Conservation (phyloP, 2,113 vertebrate genomes). For the Sakesphorus luctuosus region DNA sequence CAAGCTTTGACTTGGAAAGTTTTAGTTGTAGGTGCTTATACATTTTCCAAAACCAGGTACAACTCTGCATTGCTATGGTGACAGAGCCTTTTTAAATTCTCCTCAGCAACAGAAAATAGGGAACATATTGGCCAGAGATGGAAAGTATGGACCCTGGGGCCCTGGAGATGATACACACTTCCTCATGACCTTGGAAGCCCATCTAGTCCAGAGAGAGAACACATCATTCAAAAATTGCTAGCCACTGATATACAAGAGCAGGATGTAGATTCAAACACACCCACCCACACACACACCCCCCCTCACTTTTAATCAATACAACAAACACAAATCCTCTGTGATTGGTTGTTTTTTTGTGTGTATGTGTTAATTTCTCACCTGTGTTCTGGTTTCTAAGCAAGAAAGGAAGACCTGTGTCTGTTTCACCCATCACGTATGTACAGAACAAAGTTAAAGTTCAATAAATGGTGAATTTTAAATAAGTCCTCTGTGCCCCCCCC, state of each 20-base stretch:
- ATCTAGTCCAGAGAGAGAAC: neutral
- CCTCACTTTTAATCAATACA: neutral
- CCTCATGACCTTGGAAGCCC: neutral
- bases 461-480: neutral
- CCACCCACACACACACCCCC: neutral
- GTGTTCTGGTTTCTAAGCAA: neutral
- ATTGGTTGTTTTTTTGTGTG: neutral
- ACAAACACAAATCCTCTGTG: neutral
- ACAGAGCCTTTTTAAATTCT: neutral
- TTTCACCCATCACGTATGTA: neutral
- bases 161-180: neutral
- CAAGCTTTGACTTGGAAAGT: neutral
- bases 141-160: neutral
- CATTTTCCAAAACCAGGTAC: conserved; percentile 1
- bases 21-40: neutral
- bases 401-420: neutral
- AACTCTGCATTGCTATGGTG: neutral
- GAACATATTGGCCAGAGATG: neutral
- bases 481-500: accelerated
- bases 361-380: neutral
- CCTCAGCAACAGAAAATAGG: neutral
- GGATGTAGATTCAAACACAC: neutral
- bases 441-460: neutral
- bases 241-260: neutral
- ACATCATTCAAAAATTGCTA: neutral